Conservation (phyloP, 2,888 invertebrate genomes). For the Xylota segnis region DNA sequence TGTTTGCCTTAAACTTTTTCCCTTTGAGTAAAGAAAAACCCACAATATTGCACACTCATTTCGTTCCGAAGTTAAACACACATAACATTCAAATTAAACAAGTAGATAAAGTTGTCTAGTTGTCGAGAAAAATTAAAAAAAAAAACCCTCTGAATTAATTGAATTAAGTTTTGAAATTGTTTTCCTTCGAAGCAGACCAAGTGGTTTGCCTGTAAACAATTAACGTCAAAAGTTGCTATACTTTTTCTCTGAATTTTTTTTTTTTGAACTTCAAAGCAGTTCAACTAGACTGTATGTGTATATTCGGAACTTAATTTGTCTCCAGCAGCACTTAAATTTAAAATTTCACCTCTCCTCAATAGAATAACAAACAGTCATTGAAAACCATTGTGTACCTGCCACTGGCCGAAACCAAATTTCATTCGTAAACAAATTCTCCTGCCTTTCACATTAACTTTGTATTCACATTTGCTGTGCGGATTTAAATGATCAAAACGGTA, state of each 20-base stretch:
- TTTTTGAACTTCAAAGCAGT: background rate
- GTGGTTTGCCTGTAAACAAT: slow-evolving; percentile 11
- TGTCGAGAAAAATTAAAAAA: background rate
- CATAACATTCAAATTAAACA: background rate
- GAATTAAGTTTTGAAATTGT: background rate
- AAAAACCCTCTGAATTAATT: background rate
- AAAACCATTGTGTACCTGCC: slow-evolving; percentile 25
- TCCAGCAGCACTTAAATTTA: background rate
- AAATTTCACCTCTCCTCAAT: slow-evolving; percentile 32
- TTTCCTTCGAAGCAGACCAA: background rate
- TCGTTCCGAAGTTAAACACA: background rate
- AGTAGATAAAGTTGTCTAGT: background rate
- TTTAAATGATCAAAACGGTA: slow-evolving; percentile 48
- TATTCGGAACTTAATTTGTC: slow-evolving; percentile 10
- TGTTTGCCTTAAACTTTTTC: background rate
- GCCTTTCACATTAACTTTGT: slow-evolving; percentile 9
- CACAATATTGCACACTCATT: background rate
- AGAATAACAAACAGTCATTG: slow-evolving; percentile 42
- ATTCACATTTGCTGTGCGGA: slow-evolving; percentile 8
- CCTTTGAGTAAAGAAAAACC: background rate
- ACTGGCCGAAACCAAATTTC: slow-evolving; percentile 31
- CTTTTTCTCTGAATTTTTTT: background rate
- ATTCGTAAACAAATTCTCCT: slow-evolving; percentile 27
- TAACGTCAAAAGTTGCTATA: background rate
- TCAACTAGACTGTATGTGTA: background rate